Evolutionary conservation across 1,140 invertebrate species (phyloP), one percentile per base, ranked within the genome.

Genomic region (Euschistus heros): DNA sequence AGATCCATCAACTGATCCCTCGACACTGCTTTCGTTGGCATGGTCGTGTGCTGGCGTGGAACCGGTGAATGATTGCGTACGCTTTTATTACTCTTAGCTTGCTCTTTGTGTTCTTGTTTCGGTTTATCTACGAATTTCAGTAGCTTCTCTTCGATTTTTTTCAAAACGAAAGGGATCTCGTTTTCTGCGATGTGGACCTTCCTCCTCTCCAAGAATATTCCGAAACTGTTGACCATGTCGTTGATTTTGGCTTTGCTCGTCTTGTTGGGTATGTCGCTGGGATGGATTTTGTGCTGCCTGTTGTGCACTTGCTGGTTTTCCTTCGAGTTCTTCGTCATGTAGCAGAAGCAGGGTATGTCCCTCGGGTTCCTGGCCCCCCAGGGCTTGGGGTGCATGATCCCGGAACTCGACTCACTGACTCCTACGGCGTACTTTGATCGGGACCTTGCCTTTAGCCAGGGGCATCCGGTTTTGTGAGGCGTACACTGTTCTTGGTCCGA

Each of bases 281-380:
- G 26, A 6, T 17, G n/a, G 3, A 7, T 4, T 18, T 24, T 55
- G n/a, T 57, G 10, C 2, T 8, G 24, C 15, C 54, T 22, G 15
- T 5, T 13, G 13, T 24, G 7, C 0, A 57, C 5, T 8, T 57
- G 18, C 24, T 57, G 54, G 6, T 10, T 24, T 7, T 24, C 15
- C 15, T 20, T 57, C 6, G 54, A 24, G 54, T 15, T 57, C 15
- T 22, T 22, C 20, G 47, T 13, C 0, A 24, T 2, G 3, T 26
- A 2, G 50, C 63, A 64, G 4, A 52, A 46, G 24, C 63, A 64
- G n/a, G 63, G 47, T 2, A 64, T 64, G n/a, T 54, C 46, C 2
- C 18, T 64, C 15, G 63, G 63, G 52, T 64, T 52, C 17, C 63
- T 52, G 26, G 63, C 63, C 18, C 63, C 63, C 63, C 63, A 64